Conservation (phyloP, 2,113 vertebrate genomes). For the Sylvicapra grimmia region DNA sequence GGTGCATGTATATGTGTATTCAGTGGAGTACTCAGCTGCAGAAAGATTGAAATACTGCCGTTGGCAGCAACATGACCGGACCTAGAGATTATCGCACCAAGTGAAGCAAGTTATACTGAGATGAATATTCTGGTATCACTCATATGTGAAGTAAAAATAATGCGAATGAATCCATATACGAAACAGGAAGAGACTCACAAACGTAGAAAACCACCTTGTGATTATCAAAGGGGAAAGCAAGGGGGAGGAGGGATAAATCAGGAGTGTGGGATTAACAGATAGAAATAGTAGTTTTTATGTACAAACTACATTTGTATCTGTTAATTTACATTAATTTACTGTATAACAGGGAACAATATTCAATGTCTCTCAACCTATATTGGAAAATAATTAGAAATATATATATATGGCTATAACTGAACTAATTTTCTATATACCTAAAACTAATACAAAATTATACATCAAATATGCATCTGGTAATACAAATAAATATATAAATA, state of each 20-base stretch:
- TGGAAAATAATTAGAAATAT: not conserved
- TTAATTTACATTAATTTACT: not conserved
- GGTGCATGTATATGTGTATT: accelerated
- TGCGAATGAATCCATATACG: not conserved
- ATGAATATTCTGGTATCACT: not conserved
- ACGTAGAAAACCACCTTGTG: not conserved
- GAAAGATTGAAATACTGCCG: not conserved
- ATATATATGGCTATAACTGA: not conserved
- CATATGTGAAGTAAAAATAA: not conserved
- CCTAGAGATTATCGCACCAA: not conserved
- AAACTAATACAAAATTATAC: not conserved
- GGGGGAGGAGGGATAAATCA: not conserved
- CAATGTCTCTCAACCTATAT: not conserved
- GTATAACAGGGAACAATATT: not conserved
- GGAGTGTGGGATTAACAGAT: not conserved
- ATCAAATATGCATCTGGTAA: not conserved
- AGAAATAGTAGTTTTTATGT: not conserved
- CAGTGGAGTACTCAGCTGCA: accelerated
- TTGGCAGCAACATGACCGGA: not conserved
- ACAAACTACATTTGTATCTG: not conserved
- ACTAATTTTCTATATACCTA: not conserved
- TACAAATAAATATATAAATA: not conserved
- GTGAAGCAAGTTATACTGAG: not conserved
- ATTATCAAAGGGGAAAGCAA: not conserved
- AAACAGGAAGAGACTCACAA: not conserved